Conservation (phyloP, 2,797 vertebrate species). For the Cossypha polioptera region DNA sequence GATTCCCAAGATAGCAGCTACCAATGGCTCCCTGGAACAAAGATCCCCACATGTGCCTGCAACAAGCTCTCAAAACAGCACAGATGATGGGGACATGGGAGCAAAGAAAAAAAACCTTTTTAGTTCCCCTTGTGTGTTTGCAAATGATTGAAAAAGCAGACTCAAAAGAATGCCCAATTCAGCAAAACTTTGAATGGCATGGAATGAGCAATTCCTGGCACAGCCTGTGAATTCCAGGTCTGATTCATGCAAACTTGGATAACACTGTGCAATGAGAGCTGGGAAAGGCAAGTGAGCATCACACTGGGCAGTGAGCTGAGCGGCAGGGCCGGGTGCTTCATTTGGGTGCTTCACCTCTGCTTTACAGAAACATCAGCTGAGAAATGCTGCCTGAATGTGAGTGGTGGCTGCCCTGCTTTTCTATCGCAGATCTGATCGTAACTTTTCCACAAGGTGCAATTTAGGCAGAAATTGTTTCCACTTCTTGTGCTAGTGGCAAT, state of each 20-base stretch:
- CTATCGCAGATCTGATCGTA: background rate
- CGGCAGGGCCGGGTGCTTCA: background rate
- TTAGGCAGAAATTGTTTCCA: background rate
- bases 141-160: background rate
- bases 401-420: background rate
- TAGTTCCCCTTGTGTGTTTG: background rate
- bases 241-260: background rate
- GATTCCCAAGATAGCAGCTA: background rate
- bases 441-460: background rate
- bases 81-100: background rate
- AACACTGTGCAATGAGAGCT: background rate
- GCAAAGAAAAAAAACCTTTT: background rate
- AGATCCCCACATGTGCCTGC: background rate
- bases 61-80: background rate
- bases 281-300: background rate
- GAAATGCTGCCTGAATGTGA: background rate
- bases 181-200: background rate
- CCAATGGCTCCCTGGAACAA: background rate
- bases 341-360: fast-evolving
- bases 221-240: background rate
- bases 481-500: background rate
- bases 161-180: background rate
- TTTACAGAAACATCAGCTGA: background rate
- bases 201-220: background rate
- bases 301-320: background rate